phyloP scores from a whole-genome alignment of 2,797 vertebrate genomes.

The Sebastolobus altivelis region DNA sequence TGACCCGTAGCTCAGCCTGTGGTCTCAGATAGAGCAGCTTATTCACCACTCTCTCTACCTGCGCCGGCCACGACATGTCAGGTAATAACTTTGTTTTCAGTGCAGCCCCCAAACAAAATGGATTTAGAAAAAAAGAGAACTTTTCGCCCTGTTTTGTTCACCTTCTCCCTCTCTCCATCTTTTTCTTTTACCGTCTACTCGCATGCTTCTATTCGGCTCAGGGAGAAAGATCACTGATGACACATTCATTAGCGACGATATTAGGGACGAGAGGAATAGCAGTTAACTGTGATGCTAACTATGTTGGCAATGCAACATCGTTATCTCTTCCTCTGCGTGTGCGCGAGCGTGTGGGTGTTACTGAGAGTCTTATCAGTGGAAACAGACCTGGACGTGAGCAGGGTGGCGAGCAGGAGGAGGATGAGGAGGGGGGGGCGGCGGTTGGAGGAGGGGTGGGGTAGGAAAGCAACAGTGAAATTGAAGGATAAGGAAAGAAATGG shows the following conservation, averaged over 20 bases:
- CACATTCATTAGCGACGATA: constrained; percentile 70
- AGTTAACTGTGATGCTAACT: constrained; percentile 71
- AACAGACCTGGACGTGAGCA: constrained; percentile 81
- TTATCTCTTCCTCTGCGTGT: constrained; percentile 53
- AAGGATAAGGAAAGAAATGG: constrained; percentile 69
- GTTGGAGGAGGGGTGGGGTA: background rate
- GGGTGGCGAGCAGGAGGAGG: constrained; percentile 68
- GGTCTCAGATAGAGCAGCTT: constrained; percentile 30
- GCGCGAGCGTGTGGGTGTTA: constrained; percentile 40
- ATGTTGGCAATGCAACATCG: constrained; percentile 53
- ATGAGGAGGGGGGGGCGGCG: constrained; percentile 8
- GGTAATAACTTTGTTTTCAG: constrained; percentile 62
- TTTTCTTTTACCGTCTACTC: background rate
- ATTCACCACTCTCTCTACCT: constrained; percentile 38
- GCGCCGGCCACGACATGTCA: constrained; percentile 35
- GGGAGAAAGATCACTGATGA: constrained; percentile 59
- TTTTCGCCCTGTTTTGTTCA: constrained; percentile 32
- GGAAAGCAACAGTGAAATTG: constrained; percentile 62
- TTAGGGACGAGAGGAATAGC: constrained; percentile 47
- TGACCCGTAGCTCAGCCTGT: constrained; percentile 33
- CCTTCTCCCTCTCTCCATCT: background rate
- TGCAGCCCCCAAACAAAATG: constrained; percentile 44
- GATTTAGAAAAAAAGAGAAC: constrained; percentile 20
- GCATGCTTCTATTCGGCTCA: constrained; percentile 10
- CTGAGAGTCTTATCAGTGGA: constrained; percentile 79